Base-by-base conservation (phyloP, 2,888 invertebrate genomes). In the Drosophila melanosoma region DNA sequence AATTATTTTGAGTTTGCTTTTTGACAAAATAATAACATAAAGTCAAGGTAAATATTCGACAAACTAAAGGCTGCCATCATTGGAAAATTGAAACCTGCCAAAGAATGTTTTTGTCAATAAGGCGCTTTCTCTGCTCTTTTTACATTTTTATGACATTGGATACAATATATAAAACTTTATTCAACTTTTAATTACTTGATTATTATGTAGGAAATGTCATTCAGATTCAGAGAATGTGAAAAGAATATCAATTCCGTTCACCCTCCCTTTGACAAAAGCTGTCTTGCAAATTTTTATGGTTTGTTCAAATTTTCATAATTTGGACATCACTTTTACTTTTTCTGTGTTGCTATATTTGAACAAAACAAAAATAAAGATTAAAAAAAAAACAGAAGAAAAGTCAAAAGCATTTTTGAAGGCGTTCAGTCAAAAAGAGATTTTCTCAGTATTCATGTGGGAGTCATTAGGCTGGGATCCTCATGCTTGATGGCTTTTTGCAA, bases 391-490 rank as follows among this genome's bases (percentile, higher is more conserved):
- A 12, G 12, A 11, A 20, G 32, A 7, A 40, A 26, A 23, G n/a
- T 23, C 51, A 26, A 51, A 40, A 29, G 29, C 45, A 48, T 62
- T 23, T 63, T 29, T 42, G 38, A 71, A 75, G 79, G 81, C 79
- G 76, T 68, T 69, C 75, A 71, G 75, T 69, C 79, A 67, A 86
- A 86, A 78, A 86, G 63, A 80, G 73, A 85, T 88, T 83, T 84
- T 57, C 73, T 64, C 79, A 59, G 69, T 67, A 85, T 72, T 82
- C 83, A 79, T 72, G 71, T 70, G 83, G 83, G 83, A 83, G 79
- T 83, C 89, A 83, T 88, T 83, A 76, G 76, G 32, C 53, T 61
- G 69, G 67, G 29, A 51, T 57, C 59, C 64, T 59, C 52, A 65
- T 63, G 64, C 51, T 54, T 49, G 56, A 32, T 40, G 63, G 54